Percentiles rank a stretch among this genome's conserved stretches.
Evolutionary conservation across 2,888 invertebrate species (phyloP).

Genomic region (Silvanus unidentatus): DNA sequence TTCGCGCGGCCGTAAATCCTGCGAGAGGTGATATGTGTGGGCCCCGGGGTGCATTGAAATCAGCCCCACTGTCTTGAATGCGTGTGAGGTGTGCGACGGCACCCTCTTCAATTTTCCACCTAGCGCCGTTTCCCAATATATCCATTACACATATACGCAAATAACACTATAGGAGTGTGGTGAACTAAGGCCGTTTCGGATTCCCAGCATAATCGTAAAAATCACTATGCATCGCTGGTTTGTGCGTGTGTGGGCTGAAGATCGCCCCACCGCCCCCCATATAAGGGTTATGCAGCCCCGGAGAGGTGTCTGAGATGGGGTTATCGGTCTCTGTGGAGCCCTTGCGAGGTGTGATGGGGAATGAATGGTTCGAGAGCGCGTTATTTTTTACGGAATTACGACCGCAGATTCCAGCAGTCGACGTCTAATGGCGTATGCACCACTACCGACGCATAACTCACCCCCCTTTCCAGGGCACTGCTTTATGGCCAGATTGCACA

Average conservation of each 20-base stretch:
- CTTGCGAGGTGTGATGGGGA: constrained; percentile 45
- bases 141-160: constrained; percentile 32
- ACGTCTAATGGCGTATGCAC: constrained; percentile 53
- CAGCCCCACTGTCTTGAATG: constrained; percentile 19
- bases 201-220: constrained; percentile 47
- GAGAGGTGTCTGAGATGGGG: constrained; percentile 51
- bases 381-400: constrained; percentile 39
- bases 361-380: constrained; percentile 38
- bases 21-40: constrained; percentile 33
- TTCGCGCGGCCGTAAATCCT: constrained; percentile 26
- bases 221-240: constrained; percentile 46
- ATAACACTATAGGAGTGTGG: constrained; percentile 28
- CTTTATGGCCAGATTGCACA: constrained; percentile 46
- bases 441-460: constrained; percentile 15
- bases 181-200: constrained; percentile 29
- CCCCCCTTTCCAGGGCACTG: constrained; percentile 42
- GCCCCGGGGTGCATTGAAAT: constrained; percentile 33
- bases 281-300: constrained; percentile 48
- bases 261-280: constrained; percentile 23
- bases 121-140: constrained; percentile 31
- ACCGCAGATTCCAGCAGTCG: constrained; percentile 37
- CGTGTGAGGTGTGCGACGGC: constrained; percentile 16
- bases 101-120: constrained; percentile 34
- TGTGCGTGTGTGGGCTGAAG: constrained; percentile 19
- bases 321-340: constrained; percentile 53